phyloP scores from a whole-genome alignment of 2,888 invertebrate species.

The Callosobruchus maculatus region DNA sequence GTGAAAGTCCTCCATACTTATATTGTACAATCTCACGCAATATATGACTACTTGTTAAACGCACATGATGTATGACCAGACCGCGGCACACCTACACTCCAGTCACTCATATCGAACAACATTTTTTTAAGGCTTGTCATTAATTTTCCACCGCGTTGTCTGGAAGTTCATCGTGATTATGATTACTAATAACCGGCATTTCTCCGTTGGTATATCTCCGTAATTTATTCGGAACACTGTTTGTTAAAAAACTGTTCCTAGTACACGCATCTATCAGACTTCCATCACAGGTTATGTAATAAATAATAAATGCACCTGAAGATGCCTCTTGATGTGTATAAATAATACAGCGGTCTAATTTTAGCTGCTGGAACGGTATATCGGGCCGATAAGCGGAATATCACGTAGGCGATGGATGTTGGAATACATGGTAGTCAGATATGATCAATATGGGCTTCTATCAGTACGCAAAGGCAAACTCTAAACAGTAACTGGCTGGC shows the following conservation, averaged over 20 bases:
- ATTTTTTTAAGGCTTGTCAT: background rate
- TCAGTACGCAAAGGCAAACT: too few relatives aligned
- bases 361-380: background rate
- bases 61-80: background rate
- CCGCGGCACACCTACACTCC: background rate
- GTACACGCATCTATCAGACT: background rate
- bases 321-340: background rate
- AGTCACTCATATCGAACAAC: background rate
- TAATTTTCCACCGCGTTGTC: background rate
- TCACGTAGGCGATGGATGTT: background rate
- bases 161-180: background rate
- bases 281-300: background rate
- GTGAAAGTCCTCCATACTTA: background rate
- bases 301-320: background rate
- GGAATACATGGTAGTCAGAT: background rate
- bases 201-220: background rate
- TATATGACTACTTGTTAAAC: background rate
- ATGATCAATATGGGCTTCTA: background rate
- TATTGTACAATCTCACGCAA: background rate
- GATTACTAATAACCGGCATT: background rate
- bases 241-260: background rate
- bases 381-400: background rate
- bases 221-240: background rate
- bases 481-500: too few relatives aligned
- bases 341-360: background rate